Percentiles rank a stretch among this genome's conserved stretches.
phyloP scores from a whole-genome alignment of 2,888 invertebrate species.

The Eledona agricola region DNA sequence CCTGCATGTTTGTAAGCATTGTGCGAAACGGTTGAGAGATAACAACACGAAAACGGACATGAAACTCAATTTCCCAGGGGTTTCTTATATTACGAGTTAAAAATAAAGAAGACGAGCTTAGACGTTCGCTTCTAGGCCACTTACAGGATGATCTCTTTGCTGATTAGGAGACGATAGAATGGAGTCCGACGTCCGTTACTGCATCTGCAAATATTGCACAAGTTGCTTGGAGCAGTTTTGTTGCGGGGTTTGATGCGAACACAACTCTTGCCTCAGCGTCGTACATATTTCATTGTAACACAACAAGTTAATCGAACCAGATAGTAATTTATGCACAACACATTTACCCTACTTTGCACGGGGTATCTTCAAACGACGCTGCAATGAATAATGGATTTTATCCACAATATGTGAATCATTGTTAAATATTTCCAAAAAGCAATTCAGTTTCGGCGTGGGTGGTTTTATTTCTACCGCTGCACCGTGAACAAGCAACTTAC shows the following conservation, averaged over 20 bases:
- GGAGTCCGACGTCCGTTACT: conserved; percentile 10
- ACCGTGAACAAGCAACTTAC: too few relatives aligned
- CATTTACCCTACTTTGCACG: conserved; percentile 21
- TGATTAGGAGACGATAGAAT: conserved; percentile 18
- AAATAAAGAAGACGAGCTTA: conserved; percentile 19
- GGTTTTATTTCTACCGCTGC: too few relatives aligned
- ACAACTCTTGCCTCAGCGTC: conserved; percentile 2
- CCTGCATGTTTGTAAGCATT: conserved; percentile 3
- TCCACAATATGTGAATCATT: too few relatives aligned
- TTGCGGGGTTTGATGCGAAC: conserved; percentile 1
- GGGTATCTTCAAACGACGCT: conserved; percentile 9
- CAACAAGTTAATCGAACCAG: conserved; percentile 22
- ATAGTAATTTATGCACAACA: conserved; percentile 17
- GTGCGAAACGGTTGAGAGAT: conserved; percentile 6
- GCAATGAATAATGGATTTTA: conserved; percentile 7
- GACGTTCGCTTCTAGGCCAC: background rate
- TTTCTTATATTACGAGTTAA: conserved; percentile 19
- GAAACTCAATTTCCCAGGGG: conserved; percentile 26
- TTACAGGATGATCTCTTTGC: conserved; percentile 2
- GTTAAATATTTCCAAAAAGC: too few relatives aligned
- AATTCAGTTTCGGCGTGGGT: too few relatives aligned
- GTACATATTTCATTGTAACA: conserved; percentile 20
- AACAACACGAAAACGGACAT: conserved; percentile 15
- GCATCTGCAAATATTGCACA: too few relatives aligned
- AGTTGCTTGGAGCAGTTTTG: too few relatives aligned